Conservation (phyloP, 2,888 invertebrate genomes). For the Drosophila eohydei region DNA sequence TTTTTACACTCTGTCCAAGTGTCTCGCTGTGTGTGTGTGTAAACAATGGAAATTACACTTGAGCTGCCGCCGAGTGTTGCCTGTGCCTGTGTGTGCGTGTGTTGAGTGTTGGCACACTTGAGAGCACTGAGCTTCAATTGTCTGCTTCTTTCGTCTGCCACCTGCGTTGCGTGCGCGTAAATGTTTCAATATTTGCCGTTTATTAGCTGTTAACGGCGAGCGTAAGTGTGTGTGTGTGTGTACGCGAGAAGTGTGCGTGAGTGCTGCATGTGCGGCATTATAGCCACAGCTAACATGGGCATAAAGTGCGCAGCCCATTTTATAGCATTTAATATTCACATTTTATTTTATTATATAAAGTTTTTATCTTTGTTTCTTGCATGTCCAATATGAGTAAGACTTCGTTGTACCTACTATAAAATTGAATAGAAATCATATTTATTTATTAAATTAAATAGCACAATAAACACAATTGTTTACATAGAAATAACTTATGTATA, state of each 20-base stretch:
- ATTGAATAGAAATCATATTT: no score
- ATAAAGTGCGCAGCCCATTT: neutral
- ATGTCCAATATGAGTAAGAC: no score
- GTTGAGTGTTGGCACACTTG: constrained; percentile 53
- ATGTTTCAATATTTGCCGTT: constrained; percentile 71
- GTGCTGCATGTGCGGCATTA: neutral
- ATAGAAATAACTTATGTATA: no score
- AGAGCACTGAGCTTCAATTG: constrained; percentile 45
- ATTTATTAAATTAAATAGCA: no score
- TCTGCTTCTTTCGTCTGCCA: constrained; percentile 19
- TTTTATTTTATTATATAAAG: neutral
- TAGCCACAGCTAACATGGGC: neutral
- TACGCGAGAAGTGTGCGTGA: neutral
- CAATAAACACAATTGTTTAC: no score
- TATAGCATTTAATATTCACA: constrained; percentile 1
- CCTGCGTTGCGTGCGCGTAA: constrained; percentile 64
- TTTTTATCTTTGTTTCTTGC: neutral
- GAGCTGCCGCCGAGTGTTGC: constrained; percentile 48
- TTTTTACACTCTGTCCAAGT: constrained; percentile 46
- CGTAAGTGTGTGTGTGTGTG: neutral
- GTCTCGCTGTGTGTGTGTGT: constrained; percentile 25
- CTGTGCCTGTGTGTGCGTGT: constrained; percentile 8
- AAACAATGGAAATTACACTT: constrained; percentile 75
- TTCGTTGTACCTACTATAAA: no score
- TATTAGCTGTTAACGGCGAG: constrained; percentile 61